Percentiles rank a stretch among this genome's conserved stretches.
Conservation (phyloP, 2,113 vertebrate species). For the Tautogolabrus adspersus region DNA sequence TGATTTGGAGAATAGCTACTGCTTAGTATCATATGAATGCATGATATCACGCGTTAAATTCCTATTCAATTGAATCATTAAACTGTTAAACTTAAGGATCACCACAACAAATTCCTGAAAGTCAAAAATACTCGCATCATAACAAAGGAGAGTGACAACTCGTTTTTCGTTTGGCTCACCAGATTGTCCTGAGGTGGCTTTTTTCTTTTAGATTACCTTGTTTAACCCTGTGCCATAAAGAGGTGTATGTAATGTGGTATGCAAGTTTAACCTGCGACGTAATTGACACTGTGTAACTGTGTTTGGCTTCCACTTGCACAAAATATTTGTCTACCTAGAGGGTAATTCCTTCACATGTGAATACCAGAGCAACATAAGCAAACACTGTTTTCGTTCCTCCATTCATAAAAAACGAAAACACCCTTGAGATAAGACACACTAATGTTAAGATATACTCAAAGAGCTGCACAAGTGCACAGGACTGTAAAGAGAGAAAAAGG, state of each 20-base stretch:
- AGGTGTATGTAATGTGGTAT: background rate
- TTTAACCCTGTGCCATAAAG: background rate
- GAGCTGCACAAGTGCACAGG: background rate
- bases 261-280: background rate
- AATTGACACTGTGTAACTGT: background rate
- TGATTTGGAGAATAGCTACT: too few relatives aligned
- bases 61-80: too few relatives aligned
- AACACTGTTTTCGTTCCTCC: background rate
- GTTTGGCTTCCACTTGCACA: background rate
- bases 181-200: background rate
- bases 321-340: background rate
- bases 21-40: too few relatives aligned
- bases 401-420: constrained; percentile 16
- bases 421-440: background rate
- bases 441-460: background rate
- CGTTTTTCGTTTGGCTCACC: background rate
- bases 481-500: background rate
- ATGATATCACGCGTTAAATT: too few relatives aligned
- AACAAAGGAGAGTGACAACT: background rate
- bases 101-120: background rate
- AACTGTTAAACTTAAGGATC: background rate
- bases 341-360: background rate
- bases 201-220: background rate
- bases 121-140: background rate
- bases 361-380: background rate